These are phyloP conservation scores for Protodeltote pygarga DNA, from an alignment of 2,888 invertebrate genomes.

Conservation along the genomic window DNA sequence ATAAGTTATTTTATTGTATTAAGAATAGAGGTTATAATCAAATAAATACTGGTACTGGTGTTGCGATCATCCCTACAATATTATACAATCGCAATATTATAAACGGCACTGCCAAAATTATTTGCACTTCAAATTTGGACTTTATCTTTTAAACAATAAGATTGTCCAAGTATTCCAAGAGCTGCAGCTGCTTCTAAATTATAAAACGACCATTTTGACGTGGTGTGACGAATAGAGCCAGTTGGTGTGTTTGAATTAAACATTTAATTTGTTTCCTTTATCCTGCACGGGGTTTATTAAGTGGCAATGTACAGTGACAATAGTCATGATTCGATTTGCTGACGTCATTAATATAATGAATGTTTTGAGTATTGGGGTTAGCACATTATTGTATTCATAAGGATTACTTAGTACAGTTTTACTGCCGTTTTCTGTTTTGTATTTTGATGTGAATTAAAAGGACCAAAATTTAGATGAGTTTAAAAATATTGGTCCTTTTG, in stretches of 20 bases:
- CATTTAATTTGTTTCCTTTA: constrained; percentile 84
- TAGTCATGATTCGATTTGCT: constrained; percentile 69
- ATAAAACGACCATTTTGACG: constrained; percentile 51
- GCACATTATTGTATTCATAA: constrained; percentile 31
- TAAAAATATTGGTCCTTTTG: no score
- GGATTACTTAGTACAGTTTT: constrained; percentile 30
- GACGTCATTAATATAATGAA: constrained; percentile 73
- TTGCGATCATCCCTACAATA: no score
- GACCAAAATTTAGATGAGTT: no score
- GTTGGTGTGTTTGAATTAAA: constrained; percentile 81
- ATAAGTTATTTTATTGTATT: rapidly evolving
- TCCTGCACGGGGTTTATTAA: constrained; percentile 69
- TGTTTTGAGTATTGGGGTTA: constrained; percentile 10
- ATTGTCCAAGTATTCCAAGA: neutral
- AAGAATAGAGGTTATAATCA: neutral
- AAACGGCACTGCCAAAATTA: neutral
- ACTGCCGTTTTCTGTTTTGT: no score
- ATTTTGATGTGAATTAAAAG: neutral
- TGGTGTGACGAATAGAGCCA: constrained; percentile 73
- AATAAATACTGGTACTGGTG: no score
- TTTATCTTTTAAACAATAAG: neutral
- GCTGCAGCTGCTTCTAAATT: constrained; percentile 8
- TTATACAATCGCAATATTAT: no score
- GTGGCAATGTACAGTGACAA: constrained; percentile 61
- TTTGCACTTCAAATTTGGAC: constrained; percentile 2